A percentile compares a stretch with the other conserved stretches of the same genome.
Conservation (phyloP, 2,113 vertebrate species). For the Suncus etruscus region DNA sequence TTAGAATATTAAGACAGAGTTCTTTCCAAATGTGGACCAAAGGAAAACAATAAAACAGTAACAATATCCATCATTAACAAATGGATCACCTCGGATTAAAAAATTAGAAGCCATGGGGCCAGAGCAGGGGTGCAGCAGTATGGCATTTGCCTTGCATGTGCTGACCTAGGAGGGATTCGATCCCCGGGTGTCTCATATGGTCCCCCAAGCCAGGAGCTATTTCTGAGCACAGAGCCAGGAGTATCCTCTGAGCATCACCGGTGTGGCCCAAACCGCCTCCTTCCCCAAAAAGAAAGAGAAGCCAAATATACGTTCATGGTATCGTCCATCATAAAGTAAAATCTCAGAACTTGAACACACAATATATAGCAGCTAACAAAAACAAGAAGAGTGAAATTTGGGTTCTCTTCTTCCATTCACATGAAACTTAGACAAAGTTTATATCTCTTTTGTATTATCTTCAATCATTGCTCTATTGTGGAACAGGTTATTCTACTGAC, state of each 20-base stretch:
- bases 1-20: background rate
- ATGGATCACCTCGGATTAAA: slow-evolving; percentile 15
- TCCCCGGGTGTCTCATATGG: too few relatives aligned
- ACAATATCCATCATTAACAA: background rate
- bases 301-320: background rate
- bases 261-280: too few relatives aligned
- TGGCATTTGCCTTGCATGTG: too few relatives aligned
- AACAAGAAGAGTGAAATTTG: background rate
- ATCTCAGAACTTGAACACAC: slow-evolving; percentile 3
- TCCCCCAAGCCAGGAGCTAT: too few relatives aligned
- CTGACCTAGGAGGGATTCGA: too few relatives aligned
- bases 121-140: too few relatives aligned
- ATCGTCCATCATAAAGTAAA: slow-evolving; percentile 24
- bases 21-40: background rate
- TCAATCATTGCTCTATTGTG: slow-evolving; percentile 28
- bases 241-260: too few relatives aligned
- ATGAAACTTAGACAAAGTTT: background rate
- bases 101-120: background rate
- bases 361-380: slow-evolving; percentile 23
- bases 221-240: too few relatives aligned
- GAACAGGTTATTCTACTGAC: background rate
- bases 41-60: too few relatives aligned
- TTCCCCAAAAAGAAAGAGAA: too few relatives aligned
- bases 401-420: slow-evolving; percentile 4
- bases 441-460: background rate